Evolutionary conservation across 2,888 invertebrate genomes (phyloP), one percentile per base, ranked within the genome.

Genomic region (Neoitamus cyanurus): DNA sequence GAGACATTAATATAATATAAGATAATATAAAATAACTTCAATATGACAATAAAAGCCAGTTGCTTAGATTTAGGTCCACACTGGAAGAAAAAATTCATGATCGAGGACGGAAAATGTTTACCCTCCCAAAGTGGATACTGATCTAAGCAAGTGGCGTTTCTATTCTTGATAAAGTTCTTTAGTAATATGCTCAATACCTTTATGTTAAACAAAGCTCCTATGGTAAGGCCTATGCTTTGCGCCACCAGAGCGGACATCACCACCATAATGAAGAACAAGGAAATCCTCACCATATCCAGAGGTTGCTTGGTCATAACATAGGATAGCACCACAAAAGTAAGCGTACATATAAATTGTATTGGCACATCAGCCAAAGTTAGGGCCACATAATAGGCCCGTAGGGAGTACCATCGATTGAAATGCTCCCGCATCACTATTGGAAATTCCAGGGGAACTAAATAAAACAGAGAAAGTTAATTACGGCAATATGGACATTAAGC

Each of bases 291-390:
- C 0, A 93, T 87, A 87, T 98, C 97, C n/a, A 92, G 89, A 0
- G 98, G 97, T 89, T 98, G 98, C 25, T 94, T 94, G 0, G 98
- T 98, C 93, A 98, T 93, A 91, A 94, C 94, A 91, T 97, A 98
- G 0, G 97, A 95, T 78, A 97, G 94, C 84, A 93, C 90, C 6
- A 95, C 94, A 89, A 97, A 98, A 5, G 94, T 90, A 9, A 96
- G 90, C 0, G 97, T 96, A 88, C 95, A 95, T 28, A 95, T 90
- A 0, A 95, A 91, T 92, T 97, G 97, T 86, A 95, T 94, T 0
- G 97, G 98, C 87, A 98, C 92, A 88, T 97, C 96, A 0, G 96
- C 94, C 78, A 96, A 90, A 4, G 96, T 94, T 73, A 95, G 95
- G 9, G 97, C 95, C 25, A 95, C 90, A 89, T 96, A 97, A 91